phyloP scores from a whole-genome alignment of 1,140 invertebrate genomes.

The Micrasema longulum region DNA sequence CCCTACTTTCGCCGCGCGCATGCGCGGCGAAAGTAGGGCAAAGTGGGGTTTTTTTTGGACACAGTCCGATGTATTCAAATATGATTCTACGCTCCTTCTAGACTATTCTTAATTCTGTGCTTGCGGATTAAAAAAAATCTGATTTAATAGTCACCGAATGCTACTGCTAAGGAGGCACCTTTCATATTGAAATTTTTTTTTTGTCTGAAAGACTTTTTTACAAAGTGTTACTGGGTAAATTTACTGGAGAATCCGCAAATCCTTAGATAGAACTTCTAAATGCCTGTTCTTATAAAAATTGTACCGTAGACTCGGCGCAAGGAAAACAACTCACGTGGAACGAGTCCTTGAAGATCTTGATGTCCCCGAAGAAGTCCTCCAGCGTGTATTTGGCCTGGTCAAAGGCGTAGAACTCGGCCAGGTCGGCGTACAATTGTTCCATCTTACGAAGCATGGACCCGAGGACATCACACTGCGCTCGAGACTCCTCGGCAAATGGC shows the following conservation, averaged over 20 bases:
- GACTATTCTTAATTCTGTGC: too few relatives aligned
- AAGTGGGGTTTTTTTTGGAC: too few relatives aligned
- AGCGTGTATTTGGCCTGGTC: constrained; percentile 94
- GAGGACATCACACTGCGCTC: constrained; percentile 87
- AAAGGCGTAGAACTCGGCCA: constrained; percentile 94
- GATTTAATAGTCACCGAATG: too few relatives aligned
- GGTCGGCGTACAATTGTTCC: constrained; percentile 84
- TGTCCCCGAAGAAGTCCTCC: constrained; percentile 96
- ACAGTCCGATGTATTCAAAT: too few relatives aligned
- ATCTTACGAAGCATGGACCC: constrained; percentile 96
- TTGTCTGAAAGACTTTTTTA: too few relatives aligned
- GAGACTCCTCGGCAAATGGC: constrained; percentile 83
- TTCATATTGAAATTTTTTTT: not conserved
- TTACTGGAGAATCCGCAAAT: not conserved
- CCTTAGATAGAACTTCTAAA: not conserved
- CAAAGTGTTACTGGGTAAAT: too few relatives aligned
- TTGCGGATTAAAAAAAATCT: too few relatives aligned
- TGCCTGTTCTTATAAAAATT: not conserved
- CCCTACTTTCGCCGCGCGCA: too few relatives aligned
- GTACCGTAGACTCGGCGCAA: too few relatives aligned
- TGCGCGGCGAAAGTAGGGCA: too few relatives aligned
- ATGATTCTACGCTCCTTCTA: too few relatives aligned
- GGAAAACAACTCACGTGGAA: constrained; percentile 77
- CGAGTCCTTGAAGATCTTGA: constrained; percentile 94
- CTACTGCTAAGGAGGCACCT: too few relatives aligned